Evolutionary conservation across 92 coral and sea anemone genomes (phyloP).

Genomic region (Palythoa heliodiscus): DNA sequence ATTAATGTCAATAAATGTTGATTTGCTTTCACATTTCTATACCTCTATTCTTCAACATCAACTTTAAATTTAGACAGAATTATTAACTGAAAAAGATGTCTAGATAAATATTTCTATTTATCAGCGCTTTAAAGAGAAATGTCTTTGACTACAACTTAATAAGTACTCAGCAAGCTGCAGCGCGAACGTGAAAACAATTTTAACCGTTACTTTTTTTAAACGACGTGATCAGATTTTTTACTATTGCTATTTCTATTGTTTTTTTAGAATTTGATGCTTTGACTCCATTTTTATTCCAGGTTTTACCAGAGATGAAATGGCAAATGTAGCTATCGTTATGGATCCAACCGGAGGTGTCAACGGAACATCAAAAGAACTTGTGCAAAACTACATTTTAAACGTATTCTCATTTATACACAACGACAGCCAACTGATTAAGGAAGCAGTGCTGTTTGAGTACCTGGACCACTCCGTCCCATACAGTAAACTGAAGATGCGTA

Average conservation of each 20-base stretch:
- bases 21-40: too few relatives aligned
- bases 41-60: too few relatives aligned
- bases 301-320: conserved; percentile 49
- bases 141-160: background rate
- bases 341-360: conserved; percentile 30
- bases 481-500: conserved; percentile 30
- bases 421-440: conserved; percentile 40
- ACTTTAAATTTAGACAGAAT: too few relatives aligned
- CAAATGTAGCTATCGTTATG: background rate
- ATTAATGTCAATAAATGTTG: too few relatives aligned
- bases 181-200: too few relatives aligned
- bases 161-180: background rate
- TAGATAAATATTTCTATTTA: too few relatives aligned
- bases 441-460: conserved; percentile 52
- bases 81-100: too few relatives aligned
- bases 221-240: background rate
- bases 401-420: background rate
- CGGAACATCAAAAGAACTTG: conserved; percentile 35
- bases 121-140: too few relatives aligned
- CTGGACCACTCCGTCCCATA: conserved; percentile 50
- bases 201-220: too few relatives aligned
- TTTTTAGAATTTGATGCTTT: background rate
- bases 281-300: background rate
- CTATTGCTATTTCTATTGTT: background rate
- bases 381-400: conserved; percentile 14